Evolutionary conservation across 2,113 vertebrate species (phyloP).

Genomic region (Litocranius walleri): DNA sequence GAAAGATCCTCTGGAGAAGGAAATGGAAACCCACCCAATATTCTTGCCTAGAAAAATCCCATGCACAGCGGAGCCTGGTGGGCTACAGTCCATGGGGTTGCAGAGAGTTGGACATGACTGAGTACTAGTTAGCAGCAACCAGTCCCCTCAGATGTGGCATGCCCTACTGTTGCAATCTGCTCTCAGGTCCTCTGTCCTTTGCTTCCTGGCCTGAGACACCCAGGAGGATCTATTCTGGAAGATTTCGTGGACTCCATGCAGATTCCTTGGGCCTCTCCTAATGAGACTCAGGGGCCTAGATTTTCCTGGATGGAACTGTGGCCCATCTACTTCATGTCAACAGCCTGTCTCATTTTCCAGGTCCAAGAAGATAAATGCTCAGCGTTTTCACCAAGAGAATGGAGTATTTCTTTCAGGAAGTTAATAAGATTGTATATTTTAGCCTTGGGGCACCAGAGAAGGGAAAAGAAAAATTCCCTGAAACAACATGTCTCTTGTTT

Average conservation of each 20-base stretch:
- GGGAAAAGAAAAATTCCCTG: constrained; percentile 72
- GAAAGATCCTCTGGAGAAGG: neutral
- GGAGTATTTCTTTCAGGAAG: constrained; percentile 68
- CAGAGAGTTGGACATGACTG: neutral
- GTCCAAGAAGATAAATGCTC: constrained; percentile 60
- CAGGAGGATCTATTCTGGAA: neutral
- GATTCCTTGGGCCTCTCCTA: neutral
- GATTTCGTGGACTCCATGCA: neutral
- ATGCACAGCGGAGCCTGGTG: rapidly evolving
- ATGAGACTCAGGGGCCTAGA: neutral
- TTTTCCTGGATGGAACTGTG: constrained; percentile 25
- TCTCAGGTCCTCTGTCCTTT: neutral
- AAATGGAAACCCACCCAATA: neutral
- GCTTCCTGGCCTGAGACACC: neutral
- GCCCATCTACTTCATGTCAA: neutral
- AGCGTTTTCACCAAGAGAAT: constrained; percentile 26
- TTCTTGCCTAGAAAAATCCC: neutral
- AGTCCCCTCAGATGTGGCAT: neutral
- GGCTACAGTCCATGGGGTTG: neutral
- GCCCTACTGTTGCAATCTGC: too few species aligned
- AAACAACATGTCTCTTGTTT: constrained; percentile 77
- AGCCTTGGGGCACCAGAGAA: constrained; percentile 61
- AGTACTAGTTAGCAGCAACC: neutral
- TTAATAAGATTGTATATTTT: constrained; percentile 77
- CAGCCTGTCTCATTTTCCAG: constrained; percentile 53